These are phyloP conservation scores for Opisthograptis luteolata DNA, from an alignment of 2,888 invertebrate species.

Conservation along the genomic window DNA sequence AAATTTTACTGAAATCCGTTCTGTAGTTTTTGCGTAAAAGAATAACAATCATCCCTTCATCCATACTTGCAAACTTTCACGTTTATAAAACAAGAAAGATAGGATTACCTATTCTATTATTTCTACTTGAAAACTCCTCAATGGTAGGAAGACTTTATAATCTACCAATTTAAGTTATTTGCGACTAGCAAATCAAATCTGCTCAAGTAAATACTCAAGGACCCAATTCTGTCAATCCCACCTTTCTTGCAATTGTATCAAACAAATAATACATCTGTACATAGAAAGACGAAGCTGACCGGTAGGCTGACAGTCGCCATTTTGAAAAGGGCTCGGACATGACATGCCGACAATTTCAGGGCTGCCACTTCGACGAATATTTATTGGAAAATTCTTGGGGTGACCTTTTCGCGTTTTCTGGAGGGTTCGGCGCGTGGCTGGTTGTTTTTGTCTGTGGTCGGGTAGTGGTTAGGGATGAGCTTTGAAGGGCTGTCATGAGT, in stretches of 20 bases:
- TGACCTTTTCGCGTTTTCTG: conserved; percentile 30
- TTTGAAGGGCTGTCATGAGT: not conserved
- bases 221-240: conserved; percentile 26
- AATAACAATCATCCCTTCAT: too few relatives aligned
- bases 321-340: conserved; percentile 80
- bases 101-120: too few relatives aligned
- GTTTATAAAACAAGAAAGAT: too few relatives aligned
- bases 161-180: too few relatives aligned
- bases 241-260: conserved; percentile 52
- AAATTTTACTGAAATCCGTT: too few relatives aligned
- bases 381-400: conserved; percentile 59
- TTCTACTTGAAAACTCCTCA: too few relatives aligned
- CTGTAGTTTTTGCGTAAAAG: too few relatives aligned
- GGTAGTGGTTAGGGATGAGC: conserved; percentile 1
- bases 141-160: too few relatives aligned
- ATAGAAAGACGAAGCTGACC: conserved; percentile 70
- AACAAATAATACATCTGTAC: conserved; percentile 73
- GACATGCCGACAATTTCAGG: conserved; percentile 61
- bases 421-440: not conserved
- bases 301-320: conserved; percentile 67
- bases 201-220: conserved; percentile 10
- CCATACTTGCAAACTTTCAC: too few relatives aligned
- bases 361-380: conserved; percentile 65
- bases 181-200: too few relatives aligned
- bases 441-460: conserved; percentile 22